Evolutionary conservation across 2,113 vertebrate species (phyloP), one percentile per base, ranked within the genome.

Genomic region (Passer domesticus): DNA sequence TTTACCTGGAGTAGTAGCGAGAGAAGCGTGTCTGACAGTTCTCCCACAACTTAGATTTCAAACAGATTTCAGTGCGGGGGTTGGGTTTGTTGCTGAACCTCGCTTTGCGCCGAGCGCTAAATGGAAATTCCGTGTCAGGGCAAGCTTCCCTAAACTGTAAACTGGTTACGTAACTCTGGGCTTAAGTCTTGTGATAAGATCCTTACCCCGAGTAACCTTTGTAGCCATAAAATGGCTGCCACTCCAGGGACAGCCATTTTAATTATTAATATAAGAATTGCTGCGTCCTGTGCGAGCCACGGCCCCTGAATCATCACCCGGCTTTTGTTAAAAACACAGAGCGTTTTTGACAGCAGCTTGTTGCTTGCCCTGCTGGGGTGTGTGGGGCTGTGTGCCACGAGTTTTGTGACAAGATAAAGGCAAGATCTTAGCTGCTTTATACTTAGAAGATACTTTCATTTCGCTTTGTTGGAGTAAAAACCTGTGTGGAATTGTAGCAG

Each of bases 321-420:
- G 20, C 0, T 13, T 18, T 56, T 37, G 35, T 37, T 37, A 37
- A 37, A 37, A 37, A 39, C 5, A 0, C 10, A 1, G 23, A 30
- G 5, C 2, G 1, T 3, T 27, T 64, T 16, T 19, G 52, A 7
- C 5, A 72, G 25, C 35, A 55, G 35, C 17, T 49, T n/a, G 47
- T 33, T 70, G 4, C 2, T 0, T 3, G 0, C 0, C 0, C 27
- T 17, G 46, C n/a, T 67, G 67, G 22, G 2, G 0, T 3, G 4
- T 7, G 20, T 35, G 47, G 19, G 16, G 11, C 30, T 69, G 3
- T 39, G 33, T 22, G 30, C 23, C 5, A 1, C 1, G 13, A 5
- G 11, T 4, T 76, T 35, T 33, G 0, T 25, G 9, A 6, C 4
- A 1, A 0, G 8, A 3, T 56, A 9, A 0, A 0, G 5, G 24